phyloP scores from a whole-genome alignment of 2,888 invertebrate genomes.

The Harpalus rufipes region DNA sequence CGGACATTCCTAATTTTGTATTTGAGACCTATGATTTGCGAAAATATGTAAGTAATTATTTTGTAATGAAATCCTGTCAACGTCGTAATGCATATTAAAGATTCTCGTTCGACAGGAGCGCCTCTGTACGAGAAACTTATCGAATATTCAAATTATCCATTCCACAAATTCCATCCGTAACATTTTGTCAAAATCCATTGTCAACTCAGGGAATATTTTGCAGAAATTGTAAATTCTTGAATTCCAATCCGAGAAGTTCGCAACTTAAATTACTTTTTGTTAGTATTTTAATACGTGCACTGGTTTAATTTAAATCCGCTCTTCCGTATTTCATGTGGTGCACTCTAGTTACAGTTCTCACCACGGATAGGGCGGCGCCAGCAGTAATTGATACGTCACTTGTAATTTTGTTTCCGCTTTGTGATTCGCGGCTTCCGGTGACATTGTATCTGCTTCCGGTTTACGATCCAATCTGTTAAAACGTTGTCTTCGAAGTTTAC shows the following conservation, averaged over 20 bases:
- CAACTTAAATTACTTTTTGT: slow-evolving; percentile 51
- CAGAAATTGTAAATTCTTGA: slow-evolving; percentile 33
- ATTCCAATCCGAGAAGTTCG: slow-evolving; percentile 21
- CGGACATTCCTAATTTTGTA: not conserved
- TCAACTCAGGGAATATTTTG: slow-evolving; percentile 9
- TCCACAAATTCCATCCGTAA: slow-evolving; percentile 19
- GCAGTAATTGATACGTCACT: slow-evolving; percentile 44
- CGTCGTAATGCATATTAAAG: not conserved
- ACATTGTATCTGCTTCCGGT: slow-evolving; percentile 56
- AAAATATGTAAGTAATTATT: not conserved
- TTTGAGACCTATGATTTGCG: not conserved
- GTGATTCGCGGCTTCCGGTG: slow-evolving; percentile 44
- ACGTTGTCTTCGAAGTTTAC: slow-evolving; percentile 64
- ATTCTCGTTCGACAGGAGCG: not conserved
- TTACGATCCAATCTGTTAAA: slow-evolving; percentile 70
- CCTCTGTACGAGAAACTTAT: not conserved
- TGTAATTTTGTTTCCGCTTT: slow-evolving; percentile 51
- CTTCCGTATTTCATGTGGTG: slow-evolving; percentile 1
- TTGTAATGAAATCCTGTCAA: not conserved
- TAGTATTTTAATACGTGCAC: slow-evolving; percentile 44
- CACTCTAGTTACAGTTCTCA: slow-evolving; percentile 40
- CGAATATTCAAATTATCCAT: slow-evolving; percentile 4
- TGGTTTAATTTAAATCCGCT: slow-evolving; percentile 7
- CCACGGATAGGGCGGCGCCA: slow-evolving; percentile 16
- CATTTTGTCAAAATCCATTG: slow-evolving; percentile 33